Percentiles rank a stretch among this genome's conserved stretches.
These are phyloP conservation scores for Phymatocera aterrima DNA, from an alignment of 2,888 invertebrate species.

Conservation along the genomic window DNA sequence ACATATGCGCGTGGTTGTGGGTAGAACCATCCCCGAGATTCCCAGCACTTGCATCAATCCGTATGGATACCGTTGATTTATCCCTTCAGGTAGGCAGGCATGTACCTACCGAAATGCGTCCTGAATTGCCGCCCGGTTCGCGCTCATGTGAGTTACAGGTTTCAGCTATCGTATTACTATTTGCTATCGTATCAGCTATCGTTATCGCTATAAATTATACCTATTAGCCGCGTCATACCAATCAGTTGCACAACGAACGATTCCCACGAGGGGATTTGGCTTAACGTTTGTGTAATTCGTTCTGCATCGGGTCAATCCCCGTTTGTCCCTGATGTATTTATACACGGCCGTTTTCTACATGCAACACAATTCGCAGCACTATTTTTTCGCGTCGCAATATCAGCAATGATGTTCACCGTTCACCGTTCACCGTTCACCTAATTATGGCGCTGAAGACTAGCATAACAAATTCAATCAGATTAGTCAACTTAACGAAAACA, in stretches of 20 bases:
- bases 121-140: slow-evolving; percentile 21
- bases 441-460: too few relatives aligned
- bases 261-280: slow-evolving; percentile 36
- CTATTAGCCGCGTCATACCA: slow-evolving; percentile 39
- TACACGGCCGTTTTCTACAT: too few relatives aligned
- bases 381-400: too few relatives aligned
- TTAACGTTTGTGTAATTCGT: slow-evolving; percentile 32
- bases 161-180: slow-evolving; percentile 39
- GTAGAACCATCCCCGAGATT: slow-evolving; percentile 2
- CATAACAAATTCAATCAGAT: too few relatives aligned
- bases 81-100: too few relatives aligned
- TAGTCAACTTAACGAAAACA: too few relatives aligned
- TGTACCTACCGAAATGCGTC: too few relatives aligned
- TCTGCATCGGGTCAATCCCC: not conserved
- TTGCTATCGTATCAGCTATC: slow-evolving; percentile 27
- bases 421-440: too few relatives aligned
- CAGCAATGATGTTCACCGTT: too few relatives aligned
- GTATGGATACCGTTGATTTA: slow-evolving; percentile 43
- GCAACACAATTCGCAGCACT: too few relatives aligned
- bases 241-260: slow-evolving; percentile 31
- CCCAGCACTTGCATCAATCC: slow-evolving; percentile 14
- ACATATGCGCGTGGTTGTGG: slow-evolving; percentile 2
- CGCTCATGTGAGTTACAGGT: slow-evolving; percentile 35
- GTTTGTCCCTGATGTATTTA: not conserved
- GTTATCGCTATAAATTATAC: slow-evolving; percentile 41